A percentile compares a stretch with the other conserved stretches of the same genome.
Evolutionary conservation across 2,113 vertebrate species (phyloP).

Genomic region (Megaceryle torquata): DNA sequence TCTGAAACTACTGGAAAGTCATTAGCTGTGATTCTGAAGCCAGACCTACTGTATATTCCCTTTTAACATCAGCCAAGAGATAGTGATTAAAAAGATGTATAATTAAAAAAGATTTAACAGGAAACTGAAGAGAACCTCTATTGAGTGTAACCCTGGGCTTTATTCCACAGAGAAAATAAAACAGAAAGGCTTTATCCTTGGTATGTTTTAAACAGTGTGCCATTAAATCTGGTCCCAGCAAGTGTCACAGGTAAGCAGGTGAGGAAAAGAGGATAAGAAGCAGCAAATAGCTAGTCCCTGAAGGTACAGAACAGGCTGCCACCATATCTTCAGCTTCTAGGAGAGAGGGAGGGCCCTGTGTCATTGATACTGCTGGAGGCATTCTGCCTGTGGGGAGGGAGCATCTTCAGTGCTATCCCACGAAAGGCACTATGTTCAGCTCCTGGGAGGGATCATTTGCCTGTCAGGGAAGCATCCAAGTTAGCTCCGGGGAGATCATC

Average conservation of each 20-base stretch:
- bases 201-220: neutral
- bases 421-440: neutral
- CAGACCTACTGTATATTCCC: neutral
- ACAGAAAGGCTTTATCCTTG: neutral
- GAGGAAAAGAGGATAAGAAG: neutral
- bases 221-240: neutral
- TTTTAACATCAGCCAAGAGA: slow-evolving; percentile 10
- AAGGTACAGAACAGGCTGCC: neutral
- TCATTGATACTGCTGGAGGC: neutral
- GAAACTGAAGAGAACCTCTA: neutral
- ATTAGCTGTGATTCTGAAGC: neutral
- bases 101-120: neutral
- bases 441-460: neutral
- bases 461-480: neutral
- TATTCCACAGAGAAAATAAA: neutral
- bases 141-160: neutral
- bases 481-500: neutral
- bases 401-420: neutral
- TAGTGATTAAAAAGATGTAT: neutral
- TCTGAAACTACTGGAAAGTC: neutral
- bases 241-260: neutral
- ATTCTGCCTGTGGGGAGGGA: neutral
- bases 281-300: neutral
- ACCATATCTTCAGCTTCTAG: neutral
- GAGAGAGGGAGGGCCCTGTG: neutral